phyloP scores from a whole-genome alignment of 2,797 vertebrate genomes.

The Lutjanus argentimaculatus region DNA sequence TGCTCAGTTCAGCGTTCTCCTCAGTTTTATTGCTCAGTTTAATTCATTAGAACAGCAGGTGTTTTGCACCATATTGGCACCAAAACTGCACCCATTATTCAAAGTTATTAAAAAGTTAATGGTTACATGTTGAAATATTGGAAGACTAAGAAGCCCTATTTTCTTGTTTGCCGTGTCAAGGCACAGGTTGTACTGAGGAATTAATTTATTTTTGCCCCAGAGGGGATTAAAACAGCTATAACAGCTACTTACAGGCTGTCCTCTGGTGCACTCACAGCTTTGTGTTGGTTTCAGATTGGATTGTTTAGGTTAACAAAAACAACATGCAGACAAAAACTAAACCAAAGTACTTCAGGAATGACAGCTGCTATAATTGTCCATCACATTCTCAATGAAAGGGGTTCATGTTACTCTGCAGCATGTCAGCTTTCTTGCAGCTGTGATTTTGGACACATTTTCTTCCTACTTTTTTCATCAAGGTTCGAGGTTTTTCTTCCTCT shows the following conservation, averaged over 20 bases:
- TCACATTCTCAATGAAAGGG: background rate
- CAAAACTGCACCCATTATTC: background rate
- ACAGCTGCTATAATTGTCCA: background rate
- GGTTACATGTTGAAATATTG: background rate
- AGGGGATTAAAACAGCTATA: background rate
- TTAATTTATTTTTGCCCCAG: background rate
- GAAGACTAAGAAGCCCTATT: background rate
- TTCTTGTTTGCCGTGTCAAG: background rate
- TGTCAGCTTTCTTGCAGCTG: background rate
- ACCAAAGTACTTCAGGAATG: background rate
- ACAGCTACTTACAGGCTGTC: background rate
- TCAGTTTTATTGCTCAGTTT: background rate
- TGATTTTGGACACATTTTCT: no score
- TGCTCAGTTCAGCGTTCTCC: background rate
- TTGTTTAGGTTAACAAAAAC: background rate
- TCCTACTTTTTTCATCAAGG: background rate
- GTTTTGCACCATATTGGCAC: background rate
- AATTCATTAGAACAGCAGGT: background rate
- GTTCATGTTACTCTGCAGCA: background rate
- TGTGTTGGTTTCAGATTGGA: background rate
- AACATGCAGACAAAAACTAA: background rate
- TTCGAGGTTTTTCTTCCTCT: background rate
- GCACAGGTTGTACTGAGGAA: background rate
- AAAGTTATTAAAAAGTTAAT: constrained; percentile 9
- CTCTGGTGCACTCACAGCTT: background rate